Percentiles rank a stretch among this genome's conserved stretches.
phyloP scores from a whole-genome alignment of 1,140 invertebrate species.

The Bactericera cockerelli region DNA sequence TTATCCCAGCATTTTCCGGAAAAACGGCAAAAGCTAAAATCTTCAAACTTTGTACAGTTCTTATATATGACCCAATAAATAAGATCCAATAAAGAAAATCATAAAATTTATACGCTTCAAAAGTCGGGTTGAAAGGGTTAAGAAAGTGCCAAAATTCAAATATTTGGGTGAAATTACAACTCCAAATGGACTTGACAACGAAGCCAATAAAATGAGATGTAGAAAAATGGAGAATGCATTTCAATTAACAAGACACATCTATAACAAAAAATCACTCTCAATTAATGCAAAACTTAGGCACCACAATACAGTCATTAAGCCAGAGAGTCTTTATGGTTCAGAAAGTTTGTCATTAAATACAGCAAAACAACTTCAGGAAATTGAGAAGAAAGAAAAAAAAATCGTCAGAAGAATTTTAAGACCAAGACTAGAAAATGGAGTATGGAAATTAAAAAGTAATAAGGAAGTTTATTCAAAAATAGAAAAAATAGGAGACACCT shows the following conservation, averaged over 20 bases:
- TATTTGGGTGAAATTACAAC: background rate
- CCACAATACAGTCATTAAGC: slow-evolving; percentile 13
- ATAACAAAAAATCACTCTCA: slow-evolving; percentile 11
- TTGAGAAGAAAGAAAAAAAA: slow-evolving; percentile 9
- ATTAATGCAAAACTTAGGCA: slow-evolving; percentile 10
- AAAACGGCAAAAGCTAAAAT: too few relatives aligned
- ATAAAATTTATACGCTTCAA: too few relatives aligned
- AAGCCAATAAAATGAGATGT: background rate
- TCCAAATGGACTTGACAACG: background rate
- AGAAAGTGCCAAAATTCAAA: background rate
- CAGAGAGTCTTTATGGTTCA: slow-evolving; percentile 3
- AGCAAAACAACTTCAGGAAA: slow-evolving; percentile 2
- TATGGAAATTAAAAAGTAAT: slow-evolving; percentile 9
- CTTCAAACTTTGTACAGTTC: too few relatives aligned
- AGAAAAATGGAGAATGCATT: background rate
- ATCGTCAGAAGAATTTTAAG: slow-evolving; percentile 12
- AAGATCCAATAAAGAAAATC: too few relatives aligned
- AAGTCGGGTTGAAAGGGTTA: too few relatives aligned
- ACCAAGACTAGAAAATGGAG: slow-evolving; percentile 10
- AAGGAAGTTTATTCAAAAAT: slow-evolving; percentile 4
- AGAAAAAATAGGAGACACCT: slow-evolving; percentile 13
- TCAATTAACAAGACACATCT: background rate
- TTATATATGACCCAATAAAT: too few relatives aligned
- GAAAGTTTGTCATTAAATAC: slow-evolving; percentile 11
- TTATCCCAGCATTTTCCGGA: too few relatives aligned